Conservation (phyloP, 2,113 vertebrate species). For the Ptilorrhoa leucosticta region DNA sequence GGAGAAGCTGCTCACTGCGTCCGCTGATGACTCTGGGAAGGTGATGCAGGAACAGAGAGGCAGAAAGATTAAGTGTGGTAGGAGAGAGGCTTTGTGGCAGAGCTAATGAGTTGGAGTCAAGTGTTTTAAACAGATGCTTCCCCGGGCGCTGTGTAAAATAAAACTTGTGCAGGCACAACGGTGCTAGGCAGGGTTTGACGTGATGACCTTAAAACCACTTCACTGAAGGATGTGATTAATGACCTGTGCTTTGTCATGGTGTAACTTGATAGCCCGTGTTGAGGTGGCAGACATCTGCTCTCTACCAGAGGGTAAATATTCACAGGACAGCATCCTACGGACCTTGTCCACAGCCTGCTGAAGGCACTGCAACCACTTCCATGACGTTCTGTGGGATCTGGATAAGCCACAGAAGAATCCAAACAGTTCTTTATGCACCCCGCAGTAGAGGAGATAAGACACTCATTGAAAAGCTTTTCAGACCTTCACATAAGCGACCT, state of each 20-base stretch:
- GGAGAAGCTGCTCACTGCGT: background rate
- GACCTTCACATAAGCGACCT: background rate
- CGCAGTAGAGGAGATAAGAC: background rate
- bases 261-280: background rate
- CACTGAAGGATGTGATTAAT: slow-evolving; percentile 28
- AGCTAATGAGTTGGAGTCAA: background rate
- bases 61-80: background rate
- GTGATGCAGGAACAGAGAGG: background rate
- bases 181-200: slow-evolving; percentile 7
- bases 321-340: background rate
- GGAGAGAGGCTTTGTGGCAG: background rate
- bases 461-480: background rate
- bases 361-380: background rate
- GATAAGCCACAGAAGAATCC: background rate
- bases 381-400: background rate
- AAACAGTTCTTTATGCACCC: background rate
- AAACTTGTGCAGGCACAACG: slow-evolving; percentile 9
- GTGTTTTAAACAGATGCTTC: slow-evolving; percentile 9
- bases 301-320: background rate
- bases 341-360: background rate
- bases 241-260: background rate
- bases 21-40: fast-evolving
- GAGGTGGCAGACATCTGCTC: background rate
- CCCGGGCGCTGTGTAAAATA: slow-evolving; percentile 6
- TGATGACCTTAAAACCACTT: slow-evolving; percentile 36